These are phyloP conservation scores for Nomada ruficornis DNA, from an alignment of 2,888 invertebrate genomes.

Conservation along the genomic window DNA sequence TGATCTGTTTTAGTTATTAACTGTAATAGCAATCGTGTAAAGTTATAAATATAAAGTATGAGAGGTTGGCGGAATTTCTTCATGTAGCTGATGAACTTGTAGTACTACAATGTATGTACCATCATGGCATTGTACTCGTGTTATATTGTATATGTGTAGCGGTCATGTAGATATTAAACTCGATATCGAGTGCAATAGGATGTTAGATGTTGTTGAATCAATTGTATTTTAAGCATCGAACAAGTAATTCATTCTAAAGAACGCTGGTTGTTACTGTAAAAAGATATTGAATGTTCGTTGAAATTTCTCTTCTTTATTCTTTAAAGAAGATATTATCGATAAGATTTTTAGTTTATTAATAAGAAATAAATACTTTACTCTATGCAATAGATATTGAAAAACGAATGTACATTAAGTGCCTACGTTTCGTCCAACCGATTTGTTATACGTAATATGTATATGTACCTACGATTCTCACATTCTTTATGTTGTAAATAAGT, in stretches of 20 bases:
- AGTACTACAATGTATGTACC: background rate
- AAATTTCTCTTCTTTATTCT: background rate
- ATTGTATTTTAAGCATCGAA: slow-evolving; percentile 14
- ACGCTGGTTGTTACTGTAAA: background rate
- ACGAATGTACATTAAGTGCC: background rate
- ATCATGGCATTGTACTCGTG: slow-evolving; percentile 1
- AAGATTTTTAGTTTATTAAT: background rate
- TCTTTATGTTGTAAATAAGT: slow-evolving; percentile 46
- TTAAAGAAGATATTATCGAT: background rate
- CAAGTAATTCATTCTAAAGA: background rate
- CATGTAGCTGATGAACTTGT: background rate
- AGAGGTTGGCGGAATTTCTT: slow-evolving; percentile 11
- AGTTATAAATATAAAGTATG: background rate
- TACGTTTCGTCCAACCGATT: background rate
- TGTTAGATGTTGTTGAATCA: slow-evolving; percentile 18
- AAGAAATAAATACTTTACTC: background rate
- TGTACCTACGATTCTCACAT: background rate
- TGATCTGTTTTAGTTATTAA: background rate
- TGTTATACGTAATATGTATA: slow-evolving; percentile 3
- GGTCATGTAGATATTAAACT: slow-evolving; percentile 16
- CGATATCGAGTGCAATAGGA: background rate
- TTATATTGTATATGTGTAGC: slow-evolving; percentile 10
- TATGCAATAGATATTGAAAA: too few species aligned
- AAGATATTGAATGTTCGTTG: background rate
- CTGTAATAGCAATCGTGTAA: background rate